Percentiles rank a stretch among this genome's conserved stretches.
Conservation (phyloP, 2,113 vertebrate genomes). For the Grammomys dolichurus region DNA sequence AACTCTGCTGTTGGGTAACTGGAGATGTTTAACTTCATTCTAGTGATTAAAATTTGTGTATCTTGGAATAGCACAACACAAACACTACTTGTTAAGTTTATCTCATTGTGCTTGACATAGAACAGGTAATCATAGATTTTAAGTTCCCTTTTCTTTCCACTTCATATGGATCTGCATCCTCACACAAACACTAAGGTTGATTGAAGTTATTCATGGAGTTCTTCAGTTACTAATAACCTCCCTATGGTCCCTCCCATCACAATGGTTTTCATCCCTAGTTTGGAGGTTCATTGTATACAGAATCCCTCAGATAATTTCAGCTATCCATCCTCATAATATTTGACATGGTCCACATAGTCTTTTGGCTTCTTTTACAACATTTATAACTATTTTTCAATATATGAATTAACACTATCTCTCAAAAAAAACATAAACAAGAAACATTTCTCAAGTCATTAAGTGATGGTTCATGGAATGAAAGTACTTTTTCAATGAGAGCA, state of each 20-base stretch:
- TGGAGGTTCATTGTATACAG: background rate
- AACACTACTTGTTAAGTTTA: background rate
- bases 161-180: background rate
- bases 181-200: background rate
- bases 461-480: background rate
- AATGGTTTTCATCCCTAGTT: background rate
- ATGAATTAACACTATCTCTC: background rate
- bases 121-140: background rate
- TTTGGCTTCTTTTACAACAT: background rate
- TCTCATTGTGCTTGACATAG: background rate
- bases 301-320: conserved; percentile 19
- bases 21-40: background rate
- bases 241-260: background rate
- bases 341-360: background rate
- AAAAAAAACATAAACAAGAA: background rate
- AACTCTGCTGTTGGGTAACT: background rate
- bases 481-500: conserved; percentile 25
- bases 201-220: background rate
- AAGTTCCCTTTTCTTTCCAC: background rate
- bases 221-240: background rate
- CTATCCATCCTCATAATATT: conserved; percentile 17
- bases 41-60: background rate
- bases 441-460: background rate
- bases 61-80: background rate
- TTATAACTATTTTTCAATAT: conserved; percentile 5